Conservation (phyloP, 2,113 vertebrate genomes). For the Lanius ludovicianus region DNA sequence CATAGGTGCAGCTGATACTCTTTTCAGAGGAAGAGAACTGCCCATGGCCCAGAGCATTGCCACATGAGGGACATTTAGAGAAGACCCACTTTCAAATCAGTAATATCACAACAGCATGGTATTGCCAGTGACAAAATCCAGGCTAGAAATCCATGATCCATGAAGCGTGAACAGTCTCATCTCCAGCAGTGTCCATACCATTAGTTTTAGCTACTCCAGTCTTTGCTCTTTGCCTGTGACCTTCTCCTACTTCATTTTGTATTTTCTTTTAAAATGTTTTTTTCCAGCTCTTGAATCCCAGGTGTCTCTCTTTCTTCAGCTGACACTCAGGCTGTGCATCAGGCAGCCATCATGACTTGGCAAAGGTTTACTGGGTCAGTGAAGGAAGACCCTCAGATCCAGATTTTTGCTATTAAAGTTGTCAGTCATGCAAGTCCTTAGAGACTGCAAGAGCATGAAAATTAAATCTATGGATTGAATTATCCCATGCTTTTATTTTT, state of each 20-base stretch:
- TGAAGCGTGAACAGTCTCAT: neutral
- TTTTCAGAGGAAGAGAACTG: neutral
- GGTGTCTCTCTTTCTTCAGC: constrained; percentile 55
- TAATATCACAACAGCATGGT: neutral
- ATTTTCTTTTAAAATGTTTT: constrained; percentile 1
- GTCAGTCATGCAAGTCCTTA: constrained; percentile 14
- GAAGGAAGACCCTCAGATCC: neutral
- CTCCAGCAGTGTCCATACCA: neutral
- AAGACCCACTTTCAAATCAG: neutral
- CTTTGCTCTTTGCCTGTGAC: neutral
- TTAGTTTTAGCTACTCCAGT: neutral
- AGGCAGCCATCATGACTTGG: constrained; percentile 47
- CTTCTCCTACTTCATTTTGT: neutral
- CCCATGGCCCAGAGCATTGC: neutral
- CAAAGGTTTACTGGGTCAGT: constrained; percentile 21
- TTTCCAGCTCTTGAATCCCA: constrained; percentile 30
- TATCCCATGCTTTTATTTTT: neutral
- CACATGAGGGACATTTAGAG: neutral
- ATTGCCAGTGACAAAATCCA: neutral
- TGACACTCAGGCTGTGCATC: constrained; percentile 24
- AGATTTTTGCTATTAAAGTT: constrained; percentile 52
- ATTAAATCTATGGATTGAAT: constrained; percentile 11
- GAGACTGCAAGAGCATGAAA: constrained; percentile 2
- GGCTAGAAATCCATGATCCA: neutral
- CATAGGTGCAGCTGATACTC: neutral